These are phyloP conservation scores for Montifringilla adamsi DNA, from an alignment of 2,113 vertebrate genomes.

Conservation along the genomic window DNA sequence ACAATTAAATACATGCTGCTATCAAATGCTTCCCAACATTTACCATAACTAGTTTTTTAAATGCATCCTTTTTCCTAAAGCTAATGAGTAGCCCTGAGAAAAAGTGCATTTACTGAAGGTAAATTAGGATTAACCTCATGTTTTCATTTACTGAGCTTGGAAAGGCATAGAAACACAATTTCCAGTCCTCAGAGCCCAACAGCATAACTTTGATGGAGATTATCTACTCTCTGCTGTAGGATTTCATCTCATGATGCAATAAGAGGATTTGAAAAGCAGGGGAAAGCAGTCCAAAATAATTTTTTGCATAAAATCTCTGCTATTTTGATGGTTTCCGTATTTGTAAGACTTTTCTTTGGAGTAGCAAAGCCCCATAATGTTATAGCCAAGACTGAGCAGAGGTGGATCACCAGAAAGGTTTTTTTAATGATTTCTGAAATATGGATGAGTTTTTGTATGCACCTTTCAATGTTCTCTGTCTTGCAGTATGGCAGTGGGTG, in stretches of 20 bases:
- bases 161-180: not conserved
- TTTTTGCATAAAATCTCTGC: constrained; percentile 17
- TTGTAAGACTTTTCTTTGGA: not conserved
- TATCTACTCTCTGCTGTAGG: constrained; percentile 21
- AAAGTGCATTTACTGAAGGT: not conserved
- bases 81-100: not conserved
- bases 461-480: not conserved
- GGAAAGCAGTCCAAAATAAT: not conserved
- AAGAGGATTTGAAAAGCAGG: constrained; percentile 44
- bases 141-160: not conserved
- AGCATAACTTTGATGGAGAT: constrained; percentile 9
- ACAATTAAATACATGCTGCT: not conserved
- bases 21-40: not conserved
- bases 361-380: not conserved
- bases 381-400: not conserved
- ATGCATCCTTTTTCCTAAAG: not conserved
- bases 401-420: not conserved
- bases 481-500: not conserved
- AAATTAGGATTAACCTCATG: not conserved
- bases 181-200: not conserved
- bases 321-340: not conserved
- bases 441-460: not conserved
- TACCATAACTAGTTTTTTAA: not conserved
- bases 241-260: constrained; percentile 32
- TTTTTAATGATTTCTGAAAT: not conserved